Conservation (phyloP, 2,113 vertebrate species). For the Sigmodon hispidus region DNA sequence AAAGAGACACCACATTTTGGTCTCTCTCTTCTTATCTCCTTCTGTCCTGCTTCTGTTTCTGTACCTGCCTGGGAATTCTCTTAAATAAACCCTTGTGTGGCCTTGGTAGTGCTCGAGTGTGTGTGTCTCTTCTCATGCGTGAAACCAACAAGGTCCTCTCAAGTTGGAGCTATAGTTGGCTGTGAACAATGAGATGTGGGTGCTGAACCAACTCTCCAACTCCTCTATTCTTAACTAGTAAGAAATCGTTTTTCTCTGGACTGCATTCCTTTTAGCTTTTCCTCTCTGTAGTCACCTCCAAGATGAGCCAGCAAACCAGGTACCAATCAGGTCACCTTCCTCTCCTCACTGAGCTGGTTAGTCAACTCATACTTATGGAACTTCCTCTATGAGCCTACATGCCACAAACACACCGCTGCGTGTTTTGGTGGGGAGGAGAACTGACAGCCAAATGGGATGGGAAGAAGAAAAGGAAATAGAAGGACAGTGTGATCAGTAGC, state of each 20-base stretch:
- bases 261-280: neutral
- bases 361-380: neutral
- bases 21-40: too few species aligned
- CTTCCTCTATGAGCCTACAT: neutral
- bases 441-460: neutral
- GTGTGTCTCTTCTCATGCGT: too few species aligned
- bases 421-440: neutral
- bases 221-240: neutral
- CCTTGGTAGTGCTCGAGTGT: too few species aligned
- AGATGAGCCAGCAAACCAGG: accelerated
- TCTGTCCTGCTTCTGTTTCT: too few species aligned
- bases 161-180: neutral
- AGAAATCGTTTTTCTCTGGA: neutral
- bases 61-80: too few species aligned
- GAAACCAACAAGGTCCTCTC: too few species aligned
- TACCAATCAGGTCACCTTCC: accelerated
- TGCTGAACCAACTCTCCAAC: neutral
- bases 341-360: neutral
- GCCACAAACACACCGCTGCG: neutral
- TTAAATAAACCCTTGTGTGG: too few species aligned
- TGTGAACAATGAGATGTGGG: neutral
- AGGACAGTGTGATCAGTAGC: neutral
- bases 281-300: neutral
- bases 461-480: neutral
- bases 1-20: too few species aligned